These are phyloP conservation scores for Rhopalosiphum nymphaeae DNA, from an alignment of 2,888 invertebrate genomes.

Conservation along the genomic window DNA sequence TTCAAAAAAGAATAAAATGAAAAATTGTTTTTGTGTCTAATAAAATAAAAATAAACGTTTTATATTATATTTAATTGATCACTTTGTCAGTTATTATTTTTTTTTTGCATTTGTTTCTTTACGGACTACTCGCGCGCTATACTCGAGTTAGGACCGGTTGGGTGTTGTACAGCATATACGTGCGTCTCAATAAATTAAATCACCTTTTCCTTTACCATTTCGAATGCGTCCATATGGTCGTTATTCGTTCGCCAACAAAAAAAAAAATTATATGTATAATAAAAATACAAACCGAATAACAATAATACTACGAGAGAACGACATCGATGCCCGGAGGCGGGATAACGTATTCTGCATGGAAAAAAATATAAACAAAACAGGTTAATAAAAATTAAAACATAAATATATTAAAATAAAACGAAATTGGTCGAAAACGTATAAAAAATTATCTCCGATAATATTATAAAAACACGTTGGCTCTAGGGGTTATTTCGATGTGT, in stretches of 20 bases:
- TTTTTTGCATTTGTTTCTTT: conserved; percentile 41
- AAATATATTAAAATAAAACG: conserved; percentile 18
- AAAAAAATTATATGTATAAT: not conserved
- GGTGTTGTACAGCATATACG: conserved; percentile 26
- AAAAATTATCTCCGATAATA: not conserved
- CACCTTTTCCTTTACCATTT: conserved; percentile 30
- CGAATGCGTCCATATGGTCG: conserved; percentile 52
- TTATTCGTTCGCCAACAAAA: conserved; percentile 18
- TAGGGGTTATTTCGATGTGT: conserved; percentile 12
- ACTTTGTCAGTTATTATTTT: conserved; percentile 22
- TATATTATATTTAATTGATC: conserved; percentile 18
- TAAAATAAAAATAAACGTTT: not conserved
- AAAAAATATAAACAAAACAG: conserved; percentile 26
- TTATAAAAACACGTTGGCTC: not conserved
- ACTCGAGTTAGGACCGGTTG: conserved; percentile 46
- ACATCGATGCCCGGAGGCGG: conserved; percentile 39
- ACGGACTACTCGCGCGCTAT: not conserved
- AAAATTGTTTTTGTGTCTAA: not conserved
- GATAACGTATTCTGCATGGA: conserved; percentile 29
- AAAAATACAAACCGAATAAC: conserved; percentile 51
- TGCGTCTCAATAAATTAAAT: conserved; percentile 54
- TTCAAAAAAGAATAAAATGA: not conserved
- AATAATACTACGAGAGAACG: conserved; percentile 50
- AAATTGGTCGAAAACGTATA: conserved; percentile 11
- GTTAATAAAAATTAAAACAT: conserved; percentile 11